phyloP scores from a whole-genome alignment of 2,888 invertebrate genomes.

The Acleris cristana region DNA sequence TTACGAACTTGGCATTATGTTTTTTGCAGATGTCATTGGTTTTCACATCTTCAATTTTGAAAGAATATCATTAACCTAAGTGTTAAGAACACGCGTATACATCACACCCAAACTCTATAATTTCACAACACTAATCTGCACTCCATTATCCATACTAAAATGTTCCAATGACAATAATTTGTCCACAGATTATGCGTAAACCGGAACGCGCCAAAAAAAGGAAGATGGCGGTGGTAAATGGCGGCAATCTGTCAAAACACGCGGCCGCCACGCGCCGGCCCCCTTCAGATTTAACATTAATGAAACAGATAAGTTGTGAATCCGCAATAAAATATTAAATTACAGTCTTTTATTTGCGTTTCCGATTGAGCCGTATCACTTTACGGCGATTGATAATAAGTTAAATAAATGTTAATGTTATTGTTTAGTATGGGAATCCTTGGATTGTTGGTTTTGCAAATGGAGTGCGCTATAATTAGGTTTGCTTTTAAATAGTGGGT shows the following conservation, averaged over 20 bases:
- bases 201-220: slow-evolving; percentile 43
- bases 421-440: slow-evolving; percentile 61
- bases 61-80: neutral
- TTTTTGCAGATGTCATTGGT: too few relatives aligned
- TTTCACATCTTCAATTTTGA: neutral
- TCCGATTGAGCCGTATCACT: slow-evolving; percentile 74
- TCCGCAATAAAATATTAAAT: slow-evolving; percentile 73
- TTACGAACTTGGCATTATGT: too few relatives aligned
- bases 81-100: slow-evolving; percentile 9
- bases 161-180: slow-evolving; percentile 27
- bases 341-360: slow-evolving; percentile 79
- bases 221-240: slow-evolving; percentile 53
- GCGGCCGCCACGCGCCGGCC: slow-evolving; percentile 67
- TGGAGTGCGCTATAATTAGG: slow-evolving; percentile 41
- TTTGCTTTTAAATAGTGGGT: neutral
- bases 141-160: slow-evolving; percentile 1
- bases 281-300: slow-evolving; percentile 66
- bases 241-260: slow-evolving; percentile 68
- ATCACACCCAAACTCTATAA: slow-evolving; percentile 18
- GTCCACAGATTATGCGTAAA: slow-evolving; percentile 28
- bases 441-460: slow-evolving; percentile 57
- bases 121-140: slow-evolving; percentile 15
- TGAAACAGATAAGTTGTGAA: slow-evolving; percentile 63
- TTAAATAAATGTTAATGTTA: slow-evolving; percentile 55
- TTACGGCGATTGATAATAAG: slow-evolving; percentile 64